Evolutionary conservation across 2,888 invertebrate species (phyloP).

Genomic region (Orchesellides sinensis): DNA sequence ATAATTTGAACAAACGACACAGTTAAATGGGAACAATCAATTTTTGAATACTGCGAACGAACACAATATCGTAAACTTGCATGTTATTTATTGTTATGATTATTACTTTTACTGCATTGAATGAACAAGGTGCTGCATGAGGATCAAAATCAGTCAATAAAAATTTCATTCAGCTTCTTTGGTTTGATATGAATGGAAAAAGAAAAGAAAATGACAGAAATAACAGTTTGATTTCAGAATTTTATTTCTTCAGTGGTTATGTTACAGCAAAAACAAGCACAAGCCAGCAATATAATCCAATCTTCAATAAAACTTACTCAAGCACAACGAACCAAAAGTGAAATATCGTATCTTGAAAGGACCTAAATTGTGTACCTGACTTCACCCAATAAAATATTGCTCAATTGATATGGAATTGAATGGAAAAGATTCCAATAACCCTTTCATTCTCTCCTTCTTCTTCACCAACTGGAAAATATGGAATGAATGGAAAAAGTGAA

Average conservation of each 20-base stretch:
- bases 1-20: too few relatives aligned
- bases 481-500: not conserved
- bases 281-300: too few relatives aligned
- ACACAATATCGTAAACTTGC: not conserved
- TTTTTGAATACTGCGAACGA: not conserved
- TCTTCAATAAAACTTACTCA: slow-evolving; percentile 47
- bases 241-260: not conserved
- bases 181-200: not conserved
- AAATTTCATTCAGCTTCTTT: not conserved
- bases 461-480: too few relatives aligned
- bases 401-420: too few relatives aligned
- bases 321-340: slow-evolving; percentile 24
- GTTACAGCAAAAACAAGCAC: too few relatives aligned
- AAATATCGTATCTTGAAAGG: too few relatives aligned
- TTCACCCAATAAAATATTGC: too few relatives aligned
- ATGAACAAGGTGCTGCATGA: not conserved
- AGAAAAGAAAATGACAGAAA: not conserved
- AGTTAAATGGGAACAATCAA: not conserved
- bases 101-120: not conserved
- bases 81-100: not conserved
- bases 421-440: not conserved
- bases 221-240: not conserved
- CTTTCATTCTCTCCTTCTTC: too few relatives aligned
- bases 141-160: not conserved
- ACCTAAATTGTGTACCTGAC: too few relatives aligned